Conservation (phyloP, 2,888 invertebrate species). For the Dryobotodes eremita region DNA sequence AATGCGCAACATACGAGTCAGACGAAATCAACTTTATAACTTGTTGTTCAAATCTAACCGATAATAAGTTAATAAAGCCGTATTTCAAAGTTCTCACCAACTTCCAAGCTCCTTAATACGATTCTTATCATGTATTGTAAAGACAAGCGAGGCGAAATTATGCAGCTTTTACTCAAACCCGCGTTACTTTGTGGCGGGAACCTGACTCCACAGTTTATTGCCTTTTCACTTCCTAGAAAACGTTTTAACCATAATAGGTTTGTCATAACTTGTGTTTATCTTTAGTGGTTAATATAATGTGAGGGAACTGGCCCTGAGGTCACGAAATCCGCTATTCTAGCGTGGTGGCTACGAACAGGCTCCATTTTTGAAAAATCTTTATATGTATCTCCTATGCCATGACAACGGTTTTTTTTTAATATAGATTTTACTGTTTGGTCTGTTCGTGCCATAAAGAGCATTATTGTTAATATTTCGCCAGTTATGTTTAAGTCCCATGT, state of each 20-base stretch:
- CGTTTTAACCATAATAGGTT: constrained; percentile 54
- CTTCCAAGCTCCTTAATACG: background rate
- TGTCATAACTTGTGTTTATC: constrained; percentile 56
- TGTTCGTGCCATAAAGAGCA: background rate
- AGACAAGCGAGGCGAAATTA: constrained; percentile 25
- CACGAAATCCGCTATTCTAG: constrained; percentile 16
- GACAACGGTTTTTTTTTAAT: background rate
- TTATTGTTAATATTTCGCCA: background rate
- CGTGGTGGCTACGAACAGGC: background rate
- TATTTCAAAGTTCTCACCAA: background rate
- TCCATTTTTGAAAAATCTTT: background rate
- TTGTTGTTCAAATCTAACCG: background rate
- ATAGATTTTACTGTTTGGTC: background rate
- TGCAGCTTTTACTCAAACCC: constrained; percentile 31
- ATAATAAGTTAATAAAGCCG: background rate
- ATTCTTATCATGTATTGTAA: constrained; percentile 12
- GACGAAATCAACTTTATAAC: background rate
- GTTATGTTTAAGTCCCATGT: background rate
- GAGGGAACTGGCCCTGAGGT: constrained; percentile 14
- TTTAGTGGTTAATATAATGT: constrained; percentile 36
- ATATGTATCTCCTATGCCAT: background rate
- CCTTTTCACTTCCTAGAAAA: constrained; percentile 56
- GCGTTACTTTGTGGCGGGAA: constrained; percentile 41
- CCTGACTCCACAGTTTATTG: constrained; percentile 44
- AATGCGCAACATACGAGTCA: background rate